Conservation (phyloP, 2,888 invertebrate genomes). For the Tromatobia lineatoria region DNA sequence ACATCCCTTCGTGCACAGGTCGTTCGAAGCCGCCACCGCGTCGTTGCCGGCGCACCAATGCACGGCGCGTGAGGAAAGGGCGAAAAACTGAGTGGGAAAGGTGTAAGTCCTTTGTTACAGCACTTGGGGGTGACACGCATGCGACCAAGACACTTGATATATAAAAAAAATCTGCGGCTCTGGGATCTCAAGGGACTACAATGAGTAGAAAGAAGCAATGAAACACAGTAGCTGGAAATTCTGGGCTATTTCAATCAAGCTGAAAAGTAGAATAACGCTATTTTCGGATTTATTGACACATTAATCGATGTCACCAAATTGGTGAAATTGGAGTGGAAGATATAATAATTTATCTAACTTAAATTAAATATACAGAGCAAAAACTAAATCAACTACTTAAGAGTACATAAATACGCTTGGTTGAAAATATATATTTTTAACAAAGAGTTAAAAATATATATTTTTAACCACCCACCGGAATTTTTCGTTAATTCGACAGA, state of each 20-base stretch:
- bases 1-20: conserved; percentile 55
- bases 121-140: conserved; percentile 59
- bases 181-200: background rate
- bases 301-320: background rate
- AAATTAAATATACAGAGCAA: background rate
- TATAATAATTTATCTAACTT: background rate
- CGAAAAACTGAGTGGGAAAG: conserved; percentile 65
- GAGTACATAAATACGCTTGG: too few species aligned
- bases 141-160: conserved; percentile 34
- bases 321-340: background rate
- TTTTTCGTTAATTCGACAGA: too few species aligned
- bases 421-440: too few species aligned
- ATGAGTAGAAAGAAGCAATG: background rate
- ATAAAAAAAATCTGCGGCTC: conserved; percentile 10
- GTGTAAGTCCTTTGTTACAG: conserved; percentile 67
- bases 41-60: conserved; percentile 10
- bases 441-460: too few species aligned
- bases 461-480: too few species aligned
- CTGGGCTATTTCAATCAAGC: background rate
- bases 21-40: conserved; percentile 50
- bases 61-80: conserved; percentile 49
- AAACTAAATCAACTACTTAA: too few species aligned
- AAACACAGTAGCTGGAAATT: conserved; percentile 14
- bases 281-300: background rate
- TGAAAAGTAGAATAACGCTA: background rate